Base-by-base conservation (phyloP, 2,888 invertebrate genomes). In the Gisinianus flammeolus region DNA sequence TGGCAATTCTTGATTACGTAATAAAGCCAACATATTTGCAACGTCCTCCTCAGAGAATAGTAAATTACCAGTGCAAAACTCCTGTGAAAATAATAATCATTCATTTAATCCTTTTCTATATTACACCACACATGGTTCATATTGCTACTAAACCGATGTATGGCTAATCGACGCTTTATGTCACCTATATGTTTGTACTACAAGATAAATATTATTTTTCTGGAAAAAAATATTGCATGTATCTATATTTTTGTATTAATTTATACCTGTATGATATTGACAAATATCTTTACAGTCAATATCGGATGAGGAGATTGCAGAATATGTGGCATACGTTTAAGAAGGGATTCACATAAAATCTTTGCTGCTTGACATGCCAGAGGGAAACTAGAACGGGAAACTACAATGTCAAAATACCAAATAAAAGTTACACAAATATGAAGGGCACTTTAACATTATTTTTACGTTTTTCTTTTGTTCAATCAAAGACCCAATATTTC, bases 361-460 rank as follows among this genome's bases (percentile, higher is more conserved):
- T 77, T 80, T 19, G 82, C 82, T 4, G 82, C 85, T 70, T 82
- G 80, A 68, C 81, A 82, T 31, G 82, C 83, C n/a, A 79, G 56
- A 12, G 83, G 82, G 74, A 83, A 83, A 69, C 80, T 84, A 19
- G 84, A 83, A 4, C 85, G 79, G 8, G 80, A 81, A 64, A 85
- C 85, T 85, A 68, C 1, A 62, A 72, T 67, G 19, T 19, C 66
- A 75, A 58, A 79, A 68, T 35, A 24, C 22, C 10, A 66, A 66
- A 30, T 22, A 58, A 44, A 54, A n/a, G n/a, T n/a, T n/a, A n/a
- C n/a, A n/a, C n/a, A n/a, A n/a, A n/a, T n/a, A n/a, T n/a, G n/a
- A n/a, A n/a, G n/a, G n/a, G n/a, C n/a, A n/a, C n/a, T n/a, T n/a
- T n/a, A n/a, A n/a, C n/a, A n/a, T n/a, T n/a, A n/a, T n/a, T n/a